Evolutionary conservation across 2,797 vertebrate genomes (phyloP).

Genomic region (Takifugu rubripes): DNA sequence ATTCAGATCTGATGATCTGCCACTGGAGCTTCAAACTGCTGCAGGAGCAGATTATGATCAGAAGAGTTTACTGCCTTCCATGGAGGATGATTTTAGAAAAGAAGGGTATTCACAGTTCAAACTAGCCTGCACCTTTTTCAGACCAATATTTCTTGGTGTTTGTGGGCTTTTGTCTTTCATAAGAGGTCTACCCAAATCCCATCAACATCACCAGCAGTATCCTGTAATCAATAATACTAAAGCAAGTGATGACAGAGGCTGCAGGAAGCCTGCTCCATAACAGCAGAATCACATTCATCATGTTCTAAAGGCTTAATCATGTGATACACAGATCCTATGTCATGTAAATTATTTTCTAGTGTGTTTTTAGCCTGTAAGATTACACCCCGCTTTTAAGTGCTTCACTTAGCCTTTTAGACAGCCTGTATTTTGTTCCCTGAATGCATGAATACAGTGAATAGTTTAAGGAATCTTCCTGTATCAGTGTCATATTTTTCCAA

Average conservation of each 20-base stretch:
- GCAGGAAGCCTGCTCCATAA: neutral
- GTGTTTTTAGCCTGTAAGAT: neutral
- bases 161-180: neutral
- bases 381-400: neutral
- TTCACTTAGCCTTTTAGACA: neutral
- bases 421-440: neutral
- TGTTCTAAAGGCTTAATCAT: neutral
- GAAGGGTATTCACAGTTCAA: neutral
- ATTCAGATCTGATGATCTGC: constrained; percentile 14
- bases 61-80: neutral
- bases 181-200: neutral
- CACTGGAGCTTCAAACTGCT: neutral
- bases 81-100: neutral
- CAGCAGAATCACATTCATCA: neutral
- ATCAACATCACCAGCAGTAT: neutral
- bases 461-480: neutral
- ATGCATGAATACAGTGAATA: neutral
- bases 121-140: too few relatives aligned
- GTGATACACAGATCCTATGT: neutral
- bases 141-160: neutral
- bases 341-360: neutral
- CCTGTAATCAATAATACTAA: constrained; percentile 1
- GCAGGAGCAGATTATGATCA: neutral
- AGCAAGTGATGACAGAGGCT: neutral
- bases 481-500: neutral